Evolutionary conservation across 2,113 vertebrate species (phyloP).

Genomic region (Felis catus): DNA sequence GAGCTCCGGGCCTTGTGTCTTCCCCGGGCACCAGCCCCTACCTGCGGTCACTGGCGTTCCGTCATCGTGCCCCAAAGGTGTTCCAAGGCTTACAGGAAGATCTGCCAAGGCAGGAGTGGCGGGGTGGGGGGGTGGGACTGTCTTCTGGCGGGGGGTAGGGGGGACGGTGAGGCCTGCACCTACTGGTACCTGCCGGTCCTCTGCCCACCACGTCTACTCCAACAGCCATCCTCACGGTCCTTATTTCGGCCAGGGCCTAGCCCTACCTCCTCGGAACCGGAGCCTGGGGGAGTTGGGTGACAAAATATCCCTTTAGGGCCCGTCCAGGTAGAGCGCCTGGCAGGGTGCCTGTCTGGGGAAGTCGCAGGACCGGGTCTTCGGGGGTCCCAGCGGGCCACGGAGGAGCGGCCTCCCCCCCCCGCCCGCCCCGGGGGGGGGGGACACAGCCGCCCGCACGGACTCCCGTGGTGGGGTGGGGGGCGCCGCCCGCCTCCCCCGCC

Average conservation of each 20-base stretch:
- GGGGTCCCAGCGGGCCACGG: not conserved
- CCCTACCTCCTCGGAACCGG: not conserved
- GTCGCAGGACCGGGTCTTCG: not conserved
- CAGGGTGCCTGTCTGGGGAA: not conserved
- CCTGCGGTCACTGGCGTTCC: not conserved
- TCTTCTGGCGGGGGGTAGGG: not conserved
- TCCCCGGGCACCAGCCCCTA: not conserved
- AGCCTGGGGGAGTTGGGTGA: not conserved
- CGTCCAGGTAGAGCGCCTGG: not conserved
- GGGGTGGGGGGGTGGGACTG: not conserved
- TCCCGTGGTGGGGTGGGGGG: not conserved
- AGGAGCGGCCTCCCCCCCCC: not conserved
- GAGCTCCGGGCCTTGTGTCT: not conserved
- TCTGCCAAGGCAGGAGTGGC: not conserved
- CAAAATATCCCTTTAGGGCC: not conserved
- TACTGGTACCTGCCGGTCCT: not conserved
- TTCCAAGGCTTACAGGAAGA: not conserved
- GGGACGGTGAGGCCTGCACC: not conserved
- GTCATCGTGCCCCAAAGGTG: not conserved
- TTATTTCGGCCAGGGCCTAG: not conserved
- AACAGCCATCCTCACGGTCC: not conserved
- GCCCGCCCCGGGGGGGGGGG: not conserved
- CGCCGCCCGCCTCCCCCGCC: not conserved
- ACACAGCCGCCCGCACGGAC: rapidly evolving
- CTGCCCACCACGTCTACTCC: not conserved